Conservation (phyloP, 2,888 invertebrate genomes). For the Sarcophaga caerulescens region DNA sequence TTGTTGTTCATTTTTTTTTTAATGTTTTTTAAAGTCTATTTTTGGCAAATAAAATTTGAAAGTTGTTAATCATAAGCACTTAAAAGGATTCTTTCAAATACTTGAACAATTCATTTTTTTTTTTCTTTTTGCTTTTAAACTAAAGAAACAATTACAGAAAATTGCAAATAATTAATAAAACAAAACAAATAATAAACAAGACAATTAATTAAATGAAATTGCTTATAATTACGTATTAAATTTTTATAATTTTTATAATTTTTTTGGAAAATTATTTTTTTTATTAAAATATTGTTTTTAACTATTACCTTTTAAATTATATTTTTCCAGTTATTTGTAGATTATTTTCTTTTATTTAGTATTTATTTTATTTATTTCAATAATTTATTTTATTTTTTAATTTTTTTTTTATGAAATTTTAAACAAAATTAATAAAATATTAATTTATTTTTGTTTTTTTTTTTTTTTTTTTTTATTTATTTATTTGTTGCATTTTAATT, state of each 20-base stretch:
- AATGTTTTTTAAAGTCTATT: not conserved
- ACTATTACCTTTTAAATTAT: not conserved
- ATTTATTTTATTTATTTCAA: slow-evolving; percentile 10
- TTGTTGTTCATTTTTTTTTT: slow-evolving; percentile 2
- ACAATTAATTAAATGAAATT: too few species aligned
- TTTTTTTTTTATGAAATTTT: not conserved
- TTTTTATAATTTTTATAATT: too few species aligned
- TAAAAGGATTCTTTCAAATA: slow-evolving; percentile 48
- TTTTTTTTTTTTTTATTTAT: not conserved
- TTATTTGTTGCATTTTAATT: not conserved
- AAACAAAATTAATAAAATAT: not conserved
- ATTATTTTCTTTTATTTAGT: not conserved
- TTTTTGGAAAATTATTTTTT: not conserved
- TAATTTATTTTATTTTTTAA: slow-evolving; percentile 2
- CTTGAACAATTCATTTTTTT: not conserved
- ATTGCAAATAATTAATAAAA: slow-evolving; percentile 9
- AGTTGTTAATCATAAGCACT: slow-evolving; percentile 53
- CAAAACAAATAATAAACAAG: not conserved
- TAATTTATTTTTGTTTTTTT: not conserved
- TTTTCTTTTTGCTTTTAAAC: not conserved
- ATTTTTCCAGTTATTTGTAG: not conserved
- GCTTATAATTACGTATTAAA: too few species aligned
- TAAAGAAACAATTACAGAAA: not conserved
- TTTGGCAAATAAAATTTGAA: slow-evolving; percentile 48
- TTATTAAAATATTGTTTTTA: not conserved